Percentiles rank a stretch among this genome's conserved stretches.
These are phyloP conservation scores for Papilio machaon DNA, from an alignment of 1,140 invertebrate species.

Conservation along the genomic window DNA sequence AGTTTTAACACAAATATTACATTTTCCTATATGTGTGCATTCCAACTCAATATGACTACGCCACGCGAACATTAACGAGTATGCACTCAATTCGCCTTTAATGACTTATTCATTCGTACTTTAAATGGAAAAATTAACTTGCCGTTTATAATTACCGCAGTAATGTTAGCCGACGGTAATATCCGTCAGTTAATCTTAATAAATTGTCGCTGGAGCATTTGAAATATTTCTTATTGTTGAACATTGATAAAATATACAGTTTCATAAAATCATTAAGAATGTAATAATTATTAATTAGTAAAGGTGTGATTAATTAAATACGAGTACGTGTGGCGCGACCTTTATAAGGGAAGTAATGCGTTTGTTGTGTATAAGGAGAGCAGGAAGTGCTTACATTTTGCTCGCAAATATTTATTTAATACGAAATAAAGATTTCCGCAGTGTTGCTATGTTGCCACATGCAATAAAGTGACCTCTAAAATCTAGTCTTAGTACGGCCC, in stretches of 20 bases:
- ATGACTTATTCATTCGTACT: conserved; percentile 12
- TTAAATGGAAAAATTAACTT: conserved; percentile 14
- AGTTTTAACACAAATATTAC: neutral
- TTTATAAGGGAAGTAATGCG: conserved; percentile 20
- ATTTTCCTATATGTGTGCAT: neutral
- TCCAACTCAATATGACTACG: neutral
- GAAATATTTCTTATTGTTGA: conserved; percentile 11
- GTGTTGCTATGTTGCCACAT: conserved; percentile 24
- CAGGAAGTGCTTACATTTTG: conserved; percentile 29
- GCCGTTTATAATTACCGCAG: neutral
- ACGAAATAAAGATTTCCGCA: conserved; percentile 34
- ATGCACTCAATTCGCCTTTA: neutral
- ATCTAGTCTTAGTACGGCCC: conserved; percentile 14
- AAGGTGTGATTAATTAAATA: conserved; percentile 31
- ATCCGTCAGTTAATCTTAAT: neutral
- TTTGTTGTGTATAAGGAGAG: neutral
- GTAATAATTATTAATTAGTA: conserved; percentile 10
- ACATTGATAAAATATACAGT: neutral
- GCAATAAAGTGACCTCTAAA: conserved; percentile 23
- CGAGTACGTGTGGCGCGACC: neutral
- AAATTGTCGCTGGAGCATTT: neutral
- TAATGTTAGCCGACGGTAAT: conserved; percentile 5
- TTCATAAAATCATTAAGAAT: neutral
- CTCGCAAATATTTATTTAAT: conserved; percentile 26
- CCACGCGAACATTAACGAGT: neutral